A percentile compares a stretch with the other conserved stretches of the same genome.
Evolutionary conservation across 2,113 vertebrate genomes (phyloP).

Genomic region (Phycodurus eques): DNA sequence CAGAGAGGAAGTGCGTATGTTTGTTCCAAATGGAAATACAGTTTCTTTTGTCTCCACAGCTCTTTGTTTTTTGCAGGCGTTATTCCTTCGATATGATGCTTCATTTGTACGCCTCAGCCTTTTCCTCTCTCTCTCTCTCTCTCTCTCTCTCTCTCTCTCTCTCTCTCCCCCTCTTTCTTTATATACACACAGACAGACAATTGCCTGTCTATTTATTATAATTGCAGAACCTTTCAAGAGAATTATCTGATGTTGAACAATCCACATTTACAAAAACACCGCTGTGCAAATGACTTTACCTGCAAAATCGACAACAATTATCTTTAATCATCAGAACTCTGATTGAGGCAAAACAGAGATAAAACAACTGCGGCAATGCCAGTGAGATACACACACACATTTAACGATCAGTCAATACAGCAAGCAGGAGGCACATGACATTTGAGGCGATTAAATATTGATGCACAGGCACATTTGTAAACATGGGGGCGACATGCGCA

Average conservation of each 20-base stretch:
- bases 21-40: constrained; percentile 14
- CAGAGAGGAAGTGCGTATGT: constrained; percentile 12
- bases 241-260: constrained; percentile 35
- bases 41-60: constrained; percentile 23
- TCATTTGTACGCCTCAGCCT: background rate
- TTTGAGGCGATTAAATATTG: constrained; percentile 74
- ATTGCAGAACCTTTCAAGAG: constrained; percentile 58
- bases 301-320: constrained; percentile 56
- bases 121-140: constrained; percentile 32
- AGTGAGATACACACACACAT: constrained; percentile 14
- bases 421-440: constrained; percentile 67
- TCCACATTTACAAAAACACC: constrained; percentile 62
- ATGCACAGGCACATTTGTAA: constrained; percentile 56
- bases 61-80: constrained; percentile 34
- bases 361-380: constrained; percentile 28
- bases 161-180: constrained; percentile 80
- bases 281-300: constrained; percentile 46
- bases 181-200: constrained; percentile 65
- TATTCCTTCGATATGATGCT: constrained; percentile 5
- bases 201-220: constrained; percentile 54
- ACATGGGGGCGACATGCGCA: constrained; percentile 1
- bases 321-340: constrained; percentile 43
- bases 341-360: constrained; percentile 45
- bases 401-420: constrained; percentile 60
- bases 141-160: constrained; percentile 24